Percentiles rank a stretch among this genome's conserved stretches.
Evolutionary conservation across 2,113 vertebrate genomes (phyloP).

Genomic region (Anhinga rufa): DNA sequence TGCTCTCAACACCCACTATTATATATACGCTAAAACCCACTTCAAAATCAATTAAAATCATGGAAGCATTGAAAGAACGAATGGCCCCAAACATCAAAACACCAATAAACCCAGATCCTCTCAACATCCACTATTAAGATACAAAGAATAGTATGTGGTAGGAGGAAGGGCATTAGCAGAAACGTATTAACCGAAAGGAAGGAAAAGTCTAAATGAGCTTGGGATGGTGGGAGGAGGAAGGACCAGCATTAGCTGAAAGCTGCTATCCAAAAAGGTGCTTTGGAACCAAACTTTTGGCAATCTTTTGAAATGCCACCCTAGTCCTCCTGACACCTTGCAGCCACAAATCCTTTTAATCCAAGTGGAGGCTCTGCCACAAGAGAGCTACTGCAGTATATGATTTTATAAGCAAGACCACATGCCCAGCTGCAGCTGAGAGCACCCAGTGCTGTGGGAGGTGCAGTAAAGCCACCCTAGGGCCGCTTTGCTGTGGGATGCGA

Average conservation of each 20-base stretch:
- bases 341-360: neutral
- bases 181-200: neutral
- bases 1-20: neutral
- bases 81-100: neutral
- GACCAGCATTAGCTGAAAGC: neutral
- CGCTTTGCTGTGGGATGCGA: neutral
- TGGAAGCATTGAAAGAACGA: neutral
- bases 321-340: neutral
- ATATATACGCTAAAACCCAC: neutral
- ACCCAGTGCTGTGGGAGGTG: neutral
- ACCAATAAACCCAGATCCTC: neutral
- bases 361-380: neutral
- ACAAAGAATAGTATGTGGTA: neutral
- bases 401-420: neutral
- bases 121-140: neutral
- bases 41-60: neutral
- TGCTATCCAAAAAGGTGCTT: neutral
- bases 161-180: neutral
- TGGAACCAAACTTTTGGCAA: neutral
- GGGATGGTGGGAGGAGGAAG: neutral
- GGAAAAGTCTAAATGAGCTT: neutral
- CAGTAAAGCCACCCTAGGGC: neutral
- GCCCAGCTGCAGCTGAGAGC: neutral
- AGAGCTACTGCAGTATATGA: neutral
- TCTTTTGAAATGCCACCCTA: neutral